Evolutionary conservation across 2,797 vertebrate species (phyloP).

Genomic region (Xenentodon cancila): DNA sequence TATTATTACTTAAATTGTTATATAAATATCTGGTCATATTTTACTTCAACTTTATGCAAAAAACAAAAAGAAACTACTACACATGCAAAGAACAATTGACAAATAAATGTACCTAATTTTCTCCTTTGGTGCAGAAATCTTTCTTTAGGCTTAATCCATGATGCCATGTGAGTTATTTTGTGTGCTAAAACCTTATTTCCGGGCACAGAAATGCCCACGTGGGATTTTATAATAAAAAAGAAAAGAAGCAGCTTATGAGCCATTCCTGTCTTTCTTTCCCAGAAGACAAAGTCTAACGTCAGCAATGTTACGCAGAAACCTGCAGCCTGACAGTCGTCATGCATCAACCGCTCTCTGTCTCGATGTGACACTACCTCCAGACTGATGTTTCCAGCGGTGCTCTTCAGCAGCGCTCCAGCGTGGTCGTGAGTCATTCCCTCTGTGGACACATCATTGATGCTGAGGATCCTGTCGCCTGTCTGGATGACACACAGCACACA

Average conservation of each 20-base stretch:
- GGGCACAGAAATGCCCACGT: constrained; percentile 4
- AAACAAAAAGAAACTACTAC: neutral
- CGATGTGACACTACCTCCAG: constrained; percentile 83
- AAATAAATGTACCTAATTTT: neutral
- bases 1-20: too few species aligned
- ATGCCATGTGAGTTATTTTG: constrained; percentile 2
- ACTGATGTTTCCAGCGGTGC: constrained; percentile 82
- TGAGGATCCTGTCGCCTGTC: constrained; percentile 90
- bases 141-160: neutral
- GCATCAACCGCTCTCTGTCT: constrained; percentile 16
- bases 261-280: neutral
- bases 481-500: constrained; percentile 61
- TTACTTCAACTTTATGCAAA: neutral
- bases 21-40: too few species aligned
- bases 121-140: neutral
- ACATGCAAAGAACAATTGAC: constrained; percentile 19
- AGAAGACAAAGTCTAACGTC: constrained; percentile 6
- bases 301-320: neutral
- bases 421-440: constrained; percentile 89
- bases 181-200: constrained; percentile 4
- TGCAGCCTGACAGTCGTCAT: constrained; percentile 5
- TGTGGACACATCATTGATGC: constrained; percentile 86
- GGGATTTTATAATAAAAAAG: constrained; percentile 23
- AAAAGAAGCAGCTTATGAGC: constrained; percentile 10
- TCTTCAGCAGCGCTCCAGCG: constrained; percentile 87